Percentiles rank a stretch among this genome's conserved stretches.
Conservation (phyloP, 2,797 vertebrate genomes). For the Pyrocephalus nanus region DNA sequence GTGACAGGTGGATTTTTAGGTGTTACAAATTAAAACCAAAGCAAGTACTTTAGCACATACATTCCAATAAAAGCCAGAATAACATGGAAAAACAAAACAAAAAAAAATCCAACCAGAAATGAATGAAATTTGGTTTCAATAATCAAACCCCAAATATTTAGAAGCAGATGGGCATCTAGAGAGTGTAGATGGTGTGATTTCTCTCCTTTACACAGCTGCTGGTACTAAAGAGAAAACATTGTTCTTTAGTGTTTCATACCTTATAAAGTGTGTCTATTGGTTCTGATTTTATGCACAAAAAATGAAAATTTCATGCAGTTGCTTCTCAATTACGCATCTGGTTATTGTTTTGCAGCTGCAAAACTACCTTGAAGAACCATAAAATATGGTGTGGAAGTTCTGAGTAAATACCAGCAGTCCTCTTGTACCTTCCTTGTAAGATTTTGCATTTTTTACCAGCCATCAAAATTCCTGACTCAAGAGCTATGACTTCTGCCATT, state of each 20-base stretch:
- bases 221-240: slow-evolving; percentile 19
- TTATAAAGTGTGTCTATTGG: slow-evolving; percentile 38
- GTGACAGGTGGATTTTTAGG: not conserved
- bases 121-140: not conserved
- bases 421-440: not conserved
- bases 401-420: slow-evolving; percentile 18
- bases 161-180: slow-evolving; percentile 67
- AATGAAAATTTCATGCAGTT: slow-evolving; percentile 61
- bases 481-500: not conserved
- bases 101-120: not conserved
- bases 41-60: not conserved
- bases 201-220: slow-evolving; percentile 68
- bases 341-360: slow-evolving; percentile 62
- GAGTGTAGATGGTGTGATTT: slow-evolving; percentile 42
- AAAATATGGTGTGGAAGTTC: slow-evolving; percentile 15
- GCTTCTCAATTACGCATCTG: slow-evolving; percentile 66
- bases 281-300: slow-evolving; percentile 55
- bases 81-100: not conserved
- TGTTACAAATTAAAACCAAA: not conserved
- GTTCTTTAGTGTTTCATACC: slow-evolving; percentile 49
- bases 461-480: not conserved
- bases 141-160: slow-evolving; percentile 23
- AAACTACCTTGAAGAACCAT: slow-evolving; percentile 49
- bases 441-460: not conserved
- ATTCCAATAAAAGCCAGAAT: not conserved